Evolutionary conservation across 2,888 invertebrate species (phyloP).

Genomic region (Athetis lepigone): DNA sequence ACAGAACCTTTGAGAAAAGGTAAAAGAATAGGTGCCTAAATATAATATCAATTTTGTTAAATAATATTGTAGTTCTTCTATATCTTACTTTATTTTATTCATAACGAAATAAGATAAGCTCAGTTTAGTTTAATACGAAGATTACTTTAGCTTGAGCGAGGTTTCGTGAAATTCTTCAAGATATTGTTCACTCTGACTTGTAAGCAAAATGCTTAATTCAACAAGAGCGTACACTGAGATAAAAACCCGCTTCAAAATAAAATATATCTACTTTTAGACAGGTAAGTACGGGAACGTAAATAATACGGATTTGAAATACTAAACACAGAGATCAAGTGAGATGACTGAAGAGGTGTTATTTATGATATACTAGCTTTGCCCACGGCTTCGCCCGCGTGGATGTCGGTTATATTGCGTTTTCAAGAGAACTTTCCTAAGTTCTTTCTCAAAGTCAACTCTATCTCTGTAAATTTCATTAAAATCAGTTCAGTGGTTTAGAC

Average conservation of each 20-base stretch:
- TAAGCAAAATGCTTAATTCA: slow-evolving; percentile 29
- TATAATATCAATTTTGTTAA: background rate
- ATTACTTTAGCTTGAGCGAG: slow-evolving; percentile 23
- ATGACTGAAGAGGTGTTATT: slow-evolving; percentile 6
- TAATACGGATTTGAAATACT: slow-evolving; percentile 8
- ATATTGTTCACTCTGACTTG: slow-evolving; percentile 18
- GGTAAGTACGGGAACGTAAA: too few species aligned
- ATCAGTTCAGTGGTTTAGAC: too few species aligned
- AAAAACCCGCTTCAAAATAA: background rate
- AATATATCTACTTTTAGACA: slow-evolving; percentile 3
- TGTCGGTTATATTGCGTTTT: too few species aligned
- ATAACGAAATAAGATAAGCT: slow-evolving; percentile 16
- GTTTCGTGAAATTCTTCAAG: slow-evolving; percentile 7
- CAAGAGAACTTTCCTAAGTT: too few species aligned
- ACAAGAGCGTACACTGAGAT: background rate
- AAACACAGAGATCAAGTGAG: slow-evolving; percentile 12
- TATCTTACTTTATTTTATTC: slow-evolving; percentile 18
- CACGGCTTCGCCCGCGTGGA: too few species aligned
- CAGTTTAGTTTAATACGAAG: slow-evolving; percentile 24
- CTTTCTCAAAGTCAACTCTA: too few species aligned
- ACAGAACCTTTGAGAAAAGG: slow-evolving; percentile 8
- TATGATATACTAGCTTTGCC: too few species aligned
- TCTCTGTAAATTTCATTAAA: too few species aligned
- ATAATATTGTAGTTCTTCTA: background rate
- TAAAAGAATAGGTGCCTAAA: background rate